Evolutionary conservation across 23 tunicate species (phyloP).

Genomic region (Botrylloides violaceus): DNA sequence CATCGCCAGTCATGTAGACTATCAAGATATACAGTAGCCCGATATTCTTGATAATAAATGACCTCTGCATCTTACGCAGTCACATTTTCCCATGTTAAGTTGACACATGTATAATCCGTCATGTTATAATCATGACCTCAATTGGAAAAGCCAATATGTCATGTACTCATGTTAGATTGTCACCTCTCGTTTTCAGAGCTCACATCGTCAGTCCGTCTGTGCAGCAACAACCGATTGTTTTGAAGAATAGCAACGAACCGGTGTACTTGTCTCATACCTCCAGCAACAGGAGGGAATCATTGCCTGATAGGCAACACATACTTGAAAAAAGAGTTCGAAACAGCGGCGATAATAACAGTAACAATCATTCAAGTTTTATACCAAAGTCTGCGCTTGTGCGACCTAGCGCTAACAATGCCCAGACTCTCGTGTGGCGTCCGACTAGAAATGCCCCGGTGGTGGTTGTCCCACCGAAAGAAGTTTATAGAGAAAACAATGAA

Average conservation of each 20-base stretch:
- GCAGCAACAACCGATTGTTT: constrained; percentile 67
- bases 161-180: background rate
- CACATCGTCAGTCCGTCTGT: constrained; percentile 60
- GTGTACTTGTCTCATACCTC: constrained; percentile 14
- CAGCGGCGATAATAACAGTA: constrained; percentile 63
- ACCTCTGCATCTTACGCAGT: too few relatives aligned
- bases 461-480: constrained; percentile 95
- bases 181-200: constrained; percentile 26
- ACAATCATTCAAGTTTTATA: constrained; percentile 36
- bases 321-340: constrained; percentile 13
- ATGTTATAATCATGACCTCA: too few relatives aligned
- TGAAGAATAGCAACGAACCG: constrained; percentile 22
- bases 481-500: constrained; percentile 70
- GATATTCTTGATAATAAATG: too few relatives aligned
- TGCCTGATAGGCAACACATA: background rate
- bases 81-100: too few relatives aligned
- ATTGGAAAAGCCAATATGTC: background rate
- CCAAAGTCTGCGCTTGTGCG: constrained; percentile 88
- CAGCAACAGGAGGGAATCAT: background rate
- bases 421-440: constrained; percentile 95
- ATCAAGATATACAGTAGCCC: too few relatives aligned
- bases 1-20: too few relatives aligned
- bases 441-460: constrained; percentile 43
- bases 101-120: too few relatives aligned
- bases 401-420: constrained; percentile 96